Evolutionary conservation across 35 echinoderm and acorn worm species (phyloP), one percentile per base, ranked within the genome.

Genomic region (Stichopus chloronotus): DNA sequence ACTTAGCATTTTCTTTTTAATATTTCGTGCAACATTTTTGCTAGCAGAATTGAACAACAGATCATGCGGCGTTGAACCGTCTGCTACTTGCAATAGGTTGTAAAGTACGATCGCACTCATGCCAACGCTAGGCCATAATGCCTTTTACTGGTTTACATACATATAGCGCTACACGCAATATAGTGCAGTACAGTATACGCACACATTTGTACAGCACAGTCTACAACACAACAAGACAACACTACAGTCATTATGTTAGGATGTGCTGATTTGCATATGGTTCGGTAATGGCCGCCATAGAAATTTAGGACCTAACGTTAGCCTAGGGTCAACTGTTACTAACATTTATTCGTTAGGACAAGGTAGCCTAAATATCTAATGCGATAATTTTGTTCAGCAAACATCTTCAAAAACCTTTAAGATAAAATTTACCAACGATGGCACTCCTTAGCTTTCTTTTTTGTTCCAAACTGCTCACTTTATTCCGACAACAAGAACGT

Each of bases 311-410:
- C 87, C 87, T 89, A 89, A 89, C 65, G 87, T 89, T 89, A 89
- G 87, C 87, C 87, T 89, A 89, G 87, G 87, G 65, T 72, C 87
- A 63, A 61, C 52, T 89, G 56, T 57, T 89, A 89, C 87, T 89
- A 89, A 65, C 87, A 89, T 89, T 89, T 89, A 89, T 61, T 63
- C 87, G 87, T 72, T 89, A 89, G 87, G 87, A 89, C 59, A 89
- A 59, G 21, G 30, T 89, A 89, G 87, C 87, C 87, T 89, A 89
- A 71, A 63, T 89, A 9, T 54, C 4, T 55, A 58, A 61, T 89
- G 57, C 52, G 60, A 54, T 30, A 88, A 22, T 43, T 53, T 21
- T 53, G 25, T 25, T 63, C 43, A 71, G 87, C 87, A 89, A 71
- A 14, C 9, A 89, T 16, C 87, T 63, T 23, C 10, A 89, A 10